Evolutionary conservation across 1,140 invertebrate species (phyloP).

Genomic region (Zophobas atratus): DNA sequence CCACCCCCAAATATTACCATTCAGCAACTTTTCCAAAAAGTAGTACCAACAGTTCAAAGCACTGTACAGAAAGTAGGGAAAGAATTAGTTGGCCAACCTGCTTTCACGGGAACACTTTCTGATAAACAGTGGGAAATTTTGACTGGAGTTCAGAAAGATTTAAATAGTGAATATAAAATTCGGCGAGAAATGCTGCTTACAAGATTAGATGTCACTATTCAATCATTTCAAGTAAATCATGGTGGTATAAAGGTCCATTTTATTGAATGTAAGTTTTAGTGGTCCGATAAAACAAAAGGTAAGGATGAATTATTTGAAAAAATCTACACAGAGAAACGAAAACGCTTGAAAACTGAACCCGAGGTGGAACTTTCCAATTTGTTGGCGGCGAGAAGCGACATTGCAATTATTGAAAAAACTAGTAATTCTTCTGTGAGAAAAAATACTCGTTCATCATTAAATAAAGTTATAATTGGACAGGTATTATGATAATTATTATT

Average conservation of each 20-base stretch:
- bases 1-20: slow-evolving; percentile 87
- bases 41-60: slow-evolving; percentile 83
- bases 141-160: slow-evolving; percentile 77
- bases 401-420: slow-evolving; percentile 91
- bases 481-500: slow-evolving; percentile 63
- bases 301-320: slow-evolving; percentile 82
- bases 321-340: slow-evolving; percentile 79
- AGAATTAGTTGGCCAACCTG: slow-evolving; percentile 78
- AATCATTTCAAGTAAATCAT: slow-evolving; percentile 82
- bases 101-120: slow-evolving; percentile 82
- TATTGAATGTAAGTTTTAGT: slow-evolving; percentile 71
- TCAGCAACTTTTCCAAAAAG: slow-evolving; percentile 83
- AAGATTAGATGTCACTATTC: slow-evolving; percentile 93
- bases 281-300: slow-evolving; percentile 86
- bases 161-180: slow-evolving; percentile 87
- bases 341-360: slow-evolving; percentile 75
- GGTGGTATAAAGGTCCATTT: neutral
- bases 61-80: slow-evolving; percentile 75
- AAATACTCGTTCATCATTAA: slow-evolving; percentile 85
- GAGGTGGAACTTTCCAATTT: slow-evolving; percentile 81
- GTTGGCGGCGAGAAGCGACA: slow-evolving; percentile 85
- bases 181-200: slow-evolving; percentile 91
- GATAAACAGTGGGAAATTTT: slow-evolving; percentile 88
- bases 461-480: slow-evolving; percentile 89
- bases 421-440: slow-evolving; percentile 85